Conservation (phyloP, 2,113 vertebrate species). For the Ageneiosus marmoratus region DNA sequence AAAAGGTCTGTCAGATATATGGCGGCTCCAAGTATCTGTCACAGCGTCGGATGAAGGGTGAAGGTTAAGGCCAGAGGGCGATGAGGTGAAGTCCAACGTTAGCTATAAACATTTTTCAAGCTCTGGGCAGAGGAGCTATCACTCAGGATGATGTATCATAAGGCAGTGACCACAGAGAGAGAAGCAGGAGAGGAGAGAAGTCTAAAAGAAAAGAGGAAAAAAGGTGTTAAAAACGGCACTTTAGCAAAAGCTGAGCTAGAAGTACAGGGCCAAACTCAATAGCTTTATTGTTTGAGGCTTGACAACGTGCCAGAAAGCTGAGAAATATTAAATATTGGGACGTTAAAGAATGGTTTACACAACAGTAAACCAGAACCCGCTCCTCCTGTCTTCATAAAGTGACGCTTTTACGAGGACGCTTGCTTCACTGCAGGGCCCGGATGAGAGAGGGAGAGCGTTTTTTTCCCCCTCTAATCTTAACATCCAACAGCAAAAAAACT, state of each 20-base stretch:
- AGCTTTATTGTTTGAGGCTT: constrained; percentile 76
- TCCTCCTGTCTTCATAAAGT: constrained; percentile 63
- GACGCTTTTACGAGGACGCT: constrained; percentile 30
- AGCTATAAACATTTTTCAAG: constrained; percentile 53
- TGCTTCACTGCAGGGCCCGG: constrained; percentile 52
- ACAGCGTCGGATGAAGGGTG: constrained; percentile 52
- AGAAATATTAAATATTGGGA: constrained; percentile 71
- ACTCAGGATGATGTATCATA: constrained; percentile 45
- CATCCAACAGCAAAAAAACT: background rate
- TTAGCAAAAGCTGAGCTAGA: constrained; percentile 52
- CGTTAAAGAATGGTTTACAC: constrained; percentile 77
- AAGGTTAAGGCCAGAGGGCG: constrained; percentile 50
- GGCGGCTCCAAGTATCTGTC: constrained; percentile 55
- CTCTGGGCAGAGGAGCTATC: constrained; percentile 41
- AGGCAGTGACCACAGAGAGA: constrained; percentile 17
- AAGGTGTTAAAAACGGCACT: constrained; percentile 55
- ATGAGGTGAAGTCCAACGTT: constrained; percentile 43
- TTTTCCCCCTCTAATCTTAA: background rate
- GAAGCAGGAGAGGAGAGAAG: constrained; percentile 24
- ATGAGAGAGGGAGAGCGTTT: constrained; percentile 28
- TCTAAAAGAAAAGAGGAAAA: constrained; percentile 24
- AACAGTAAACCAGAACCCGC: constrained; percentile 69
- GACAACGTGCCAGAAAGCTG: constrained; percentile 67
- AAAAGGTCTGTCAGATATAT: constrained; percentile 70
- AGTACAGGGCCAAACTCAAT: constrained; percentile 69